Conservation (phyloP, 2,113 vertebrate genomes). For the Elephas maximus region DNA sequence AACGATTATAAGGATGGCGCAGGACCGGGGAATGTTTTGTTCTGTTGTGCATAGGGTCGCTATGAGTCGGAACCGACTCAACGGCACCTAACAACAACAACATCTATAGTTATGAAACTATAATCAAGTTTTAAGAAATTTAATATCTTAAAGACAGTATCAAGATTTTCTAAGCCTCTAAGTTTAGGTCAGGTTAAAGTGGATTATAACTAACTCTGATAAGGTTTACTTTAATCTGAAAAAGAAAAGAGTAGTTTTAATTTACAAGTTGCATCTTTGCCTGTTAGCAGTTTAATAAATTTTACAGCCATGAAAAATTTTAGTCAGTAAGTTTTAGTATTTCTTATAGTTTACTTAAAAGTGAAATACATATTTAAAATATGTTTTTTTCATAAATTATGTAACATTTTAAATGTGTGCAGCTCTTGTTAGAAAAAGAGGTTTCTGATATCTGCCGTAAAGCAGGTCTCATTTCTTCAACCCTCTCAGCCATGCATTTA, state of each 20-base stretch:
- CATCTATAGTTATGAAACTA: not conserved
- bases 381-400: not conserved
- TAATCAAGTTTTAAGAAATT: not conserved
- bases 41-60: too few relatives aligned
- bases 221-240: not conserved
- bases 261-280: not conserved
- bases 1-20: too few relatives aligned
- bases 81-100: too few relatives aligned
- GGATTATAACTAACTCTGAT: not conserved
- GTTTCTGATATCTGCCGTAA: not conserved
- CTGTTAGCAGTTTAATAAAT: constrained; percentile 2
- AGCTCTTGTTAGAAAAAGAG: not conserved
- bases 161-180: not conserved
- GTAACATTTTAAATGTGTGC: not conserved
- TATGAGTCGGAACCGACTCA: too few relatives aligned
- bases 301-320: constrained; percentile 1
- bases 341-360: constrained; percentile 7
- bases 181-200: constrained; percentile 42
- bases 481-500: not conserved
- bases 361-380: not conserved
- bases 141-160: not conserved
- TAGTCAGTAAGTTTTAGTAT: not conserved
- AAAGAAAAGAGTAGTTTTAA: constrained; percentile 4
- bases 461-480: not conserved
- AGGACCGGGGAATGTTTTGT: too few relatives aligned